phyloP scores from a whole-genome alignment of 1,140 invertebrate species.

The Diploscapter pachys region DNA sequence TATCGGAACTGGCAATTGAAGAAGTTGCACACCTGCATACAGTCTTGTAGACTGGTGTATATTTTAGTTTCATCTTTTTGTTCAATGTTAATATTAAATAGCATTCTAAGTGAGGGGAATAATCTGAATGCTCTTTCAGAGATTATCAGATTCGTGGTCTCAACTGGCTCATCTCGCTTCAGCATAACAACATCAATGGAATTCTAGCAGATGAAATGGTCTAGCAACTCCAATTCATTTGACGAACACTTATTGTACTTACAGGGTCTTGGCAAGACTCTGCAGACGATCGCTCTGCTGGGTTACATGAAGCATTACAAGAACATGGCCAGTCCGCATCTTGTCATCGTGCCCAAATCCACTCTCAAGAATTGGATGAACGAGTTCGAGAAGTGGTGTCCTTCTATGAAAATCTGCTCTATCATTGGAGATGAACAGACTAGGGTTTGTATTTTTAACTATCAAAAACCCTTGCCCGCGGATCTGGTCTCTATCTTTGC shows the following conservation, averaged over 20 bases:
- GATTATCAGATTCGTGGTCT: slow-evolving; percentile 98
- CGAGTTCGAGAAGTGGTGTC: slow-evolving; percentile 97
- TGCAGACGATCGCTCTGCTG: slow-evolving; percentile 94
- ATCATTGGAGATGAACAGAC: slow-evolving; percentile 92
- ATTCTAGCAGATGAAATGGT: slow-evolving; percentile 98
- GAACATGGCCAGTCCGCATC: slow-evolving; percentile 89
- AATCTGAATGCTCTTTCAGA: slow-evolving; percentile 59
- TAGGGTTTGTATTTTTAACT: slow-evolving; percentile 67
- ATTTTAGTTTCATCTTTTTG: neutral
- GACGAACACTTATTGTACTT: slow-evolving; percentile 30
- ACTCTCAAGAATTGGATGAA: slow-evolving; percentile 97
- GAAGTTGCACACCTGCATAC: too few relatives aligned
- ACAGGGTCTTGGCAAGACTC: slow-evolving; percentile 88
- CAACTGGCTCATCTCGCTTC: slow-evolving; percentile 93
- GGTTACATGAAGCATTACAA: slow-evolving; percentile 99
- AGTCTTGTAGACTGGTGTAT: too few relatives aligned
- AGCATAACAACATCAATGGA: slow-evolving; percentile 98
- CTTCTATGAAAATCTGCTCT: slow-evolving; percentile 81
- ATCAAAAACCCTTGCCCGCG: neutral
- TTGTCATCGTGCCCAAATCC: slow-evolving; percentile 98
- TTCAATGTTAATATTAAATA: neutral
- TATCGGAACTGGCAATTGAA: too few relatives aligned
- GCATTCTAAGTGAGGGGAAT: too few relatives aligned
- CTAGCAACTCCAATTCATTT: slow-evolving; percentile 1
- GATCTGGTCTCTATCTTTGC: neutral